These are phyloP conservation scores for Pteronura brasiliensis DNA, from an alignment of 2,113 vertebrate genomes.

Conservation along the genomic window DNA sequence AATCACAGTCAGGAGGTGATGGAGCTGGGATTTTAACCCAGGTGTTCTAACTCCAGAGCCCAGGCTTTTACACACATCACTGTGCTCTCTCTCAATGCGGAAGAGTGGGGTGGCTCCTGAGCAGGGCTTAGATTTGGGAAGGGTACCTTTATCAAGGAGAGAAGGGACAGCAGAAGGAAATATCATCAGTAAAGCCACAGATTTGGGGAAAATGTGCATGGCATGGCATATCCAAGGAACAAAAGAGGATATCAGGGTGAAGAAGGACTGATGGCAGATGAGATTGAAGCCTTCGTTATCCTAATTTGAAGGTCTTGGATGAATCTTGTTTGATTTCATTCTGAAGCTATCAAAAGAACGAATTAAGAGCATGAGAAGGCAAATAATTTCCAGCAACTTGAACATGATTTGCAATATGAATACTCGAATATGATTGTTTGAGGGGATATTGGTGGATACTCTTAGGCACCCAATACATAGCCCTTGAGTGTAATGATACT, in stretches of 20 bases:
- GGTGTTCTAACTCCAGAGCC: background rate
- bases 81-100: background rate
- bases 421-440: background rate
- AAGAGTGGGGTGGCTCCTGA: background rate
- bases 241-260: background rate
- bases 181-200: background rate
- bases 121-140: background rate
- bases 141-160: background rate
- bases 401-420: background rate
- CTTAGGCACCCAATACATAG: background rate
- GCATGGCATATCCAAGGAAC: background rate
- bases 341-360: background rate
- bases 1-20: background rate
- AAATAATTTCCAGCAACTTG: background rate
- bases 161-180: background rate
- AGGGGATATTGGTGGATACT: background rate
- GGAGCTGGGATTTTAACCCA: background rate
- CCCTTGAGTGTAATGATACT: background rate
- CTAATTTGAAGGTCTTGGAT: background rate
- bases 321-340: background rate
- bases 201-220: background rate
- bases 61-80: background rate
- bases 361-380: background rate
- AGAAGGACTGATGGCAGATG: background rate
- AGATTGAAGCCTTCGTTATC: background rate